phyloP scores from a whole-genome alignment of 2,888 invertebrate species.

The Thymelicus lineola region DNA sequence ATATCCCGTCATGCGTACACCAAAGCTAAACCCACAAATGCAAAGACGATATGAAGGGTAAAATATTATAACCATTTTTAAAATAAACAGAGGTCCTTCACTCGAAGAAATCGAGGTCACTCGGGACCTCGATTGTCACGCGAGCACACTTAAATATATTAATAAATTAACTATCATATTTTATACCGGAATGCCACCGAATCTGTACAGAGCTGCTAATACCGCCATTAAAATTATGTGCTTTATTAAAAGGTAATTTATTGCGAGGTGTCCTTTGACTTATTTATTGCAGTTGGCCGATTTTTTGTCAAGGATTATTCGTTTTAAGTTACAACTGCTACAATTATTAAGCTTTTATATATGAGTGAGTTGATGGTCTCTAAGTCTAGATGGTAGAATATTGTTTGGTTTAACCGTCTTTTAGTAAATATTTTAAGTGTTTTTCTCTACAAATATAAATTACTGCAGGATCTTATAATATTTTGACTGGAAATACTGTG shows the following conservation, averaged over 20 bases:
- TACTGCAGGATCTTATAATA: background rate
- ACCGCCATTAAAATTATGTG: conserved; percentile 46
- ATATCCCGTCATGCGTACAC: conserved; percentile 8
- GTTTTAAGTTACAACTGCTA: background rate
- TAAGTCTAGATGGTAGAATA: background rate
- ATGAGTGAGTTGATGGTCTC: background rate
- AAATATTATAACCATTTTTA: conserved; percentile 29
- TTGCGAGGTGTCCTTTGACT: conserved; percentile 20
- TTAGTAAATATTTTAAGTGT: too few species aligned
- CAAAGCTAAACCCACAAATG: conserved; percentile 7
- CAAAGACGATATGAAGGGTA: conserved; percentile 16
- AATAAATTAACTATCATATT: conserved; percentile 68
- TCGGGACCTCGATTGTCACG: conserved; percentile 43
- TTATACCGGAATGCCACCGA: conserved; percentile 51
- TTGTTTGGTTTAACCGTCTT: too few species aligned
- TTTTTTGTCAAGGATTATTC: conserved; percentile 3
- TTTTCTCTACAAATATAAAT: too few species aligned
- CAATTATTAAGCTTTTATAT: background rate
- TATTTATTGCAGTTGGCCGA: conserved; percentile 15
- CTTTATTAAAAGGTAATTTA: conserved; percentile 36
- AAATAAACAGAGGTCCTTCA: conserved; percentile 51
- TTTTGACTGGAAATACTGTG: background rate
- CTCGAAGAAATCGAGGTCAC: conserved; percentile 59
- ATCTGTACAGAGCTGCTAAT: conserved; percentile 54
- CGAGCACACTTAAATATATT: conserved; percentile 44